Conservation (phyloP, 2,888 invertebrate species). For the Cyrtodaria siliqua region DNA sequence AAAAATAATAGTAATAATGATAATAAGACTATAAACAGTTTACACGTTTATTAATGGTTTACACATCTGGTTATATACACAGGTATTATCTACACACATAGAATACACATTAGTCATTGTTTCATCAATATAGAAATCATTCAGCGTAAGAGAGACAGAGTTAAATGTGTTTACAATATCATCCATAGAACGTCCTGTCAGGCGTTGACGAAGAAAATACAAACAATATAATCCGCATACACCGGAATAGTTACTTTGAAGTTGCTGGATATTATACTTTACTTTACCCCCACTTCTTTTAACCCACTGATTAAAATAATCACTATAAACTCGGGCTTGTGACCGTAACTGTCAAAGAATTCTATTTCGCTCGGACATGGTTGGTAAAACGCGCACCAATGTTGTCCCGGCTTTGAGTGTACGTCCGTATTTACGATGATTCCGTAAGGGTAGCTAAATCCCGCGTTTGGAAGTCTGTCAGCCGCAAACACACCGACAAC, state of each 20-base stretch:
- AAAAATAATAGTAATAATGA: no score
- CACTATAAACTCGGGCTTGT: constrained; percentile 14
- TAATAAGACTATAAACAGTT: no score
- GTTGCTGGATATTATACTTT: constrained; percentile 1
- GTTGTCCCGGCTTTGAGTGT: constrained; percentile 24
- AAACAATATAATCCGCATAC: constrained; percentile 41
- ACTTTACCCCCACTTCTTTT: constrained; percentile 7
- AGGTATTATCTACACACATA: background rate
- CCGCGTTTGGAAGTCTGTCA: background rate
- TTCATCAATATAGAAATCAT: constrained; percentile 11
- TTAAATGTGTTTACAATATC: constrained; percentile 28
- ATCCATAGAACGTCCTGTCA: constrained; percentile 6
- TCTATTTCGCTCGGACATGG: constrained; percentile 13
- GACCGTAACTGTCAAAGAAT: constrained; percentile 29
- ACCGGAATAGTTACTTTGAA: constrained; percentile 20
- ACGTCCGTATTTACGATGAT: constrained; percentile 46
- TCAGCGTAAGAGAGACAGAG: background rate
- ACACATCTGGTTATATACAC: constrained; percentile 2
- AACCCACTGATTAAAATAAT: constrained; percentile 13
- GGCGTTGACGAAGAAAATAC: constrained; percentile 23
- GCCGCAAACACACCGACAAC: constrained; percentile 3
- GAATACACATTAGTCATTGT: background rate
- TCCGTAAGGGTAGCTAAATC: constrained; percentile 4
- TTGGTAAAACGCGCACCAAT: constrained; percentile 37
- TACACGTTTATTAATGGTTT: no score